A percentile compares a stretch with the other conserved stretches of the same genome.
phyloP scores from a whole-genome alignment of 2,797 vertebrate species.

The Monodelphis domestica region DNA sequence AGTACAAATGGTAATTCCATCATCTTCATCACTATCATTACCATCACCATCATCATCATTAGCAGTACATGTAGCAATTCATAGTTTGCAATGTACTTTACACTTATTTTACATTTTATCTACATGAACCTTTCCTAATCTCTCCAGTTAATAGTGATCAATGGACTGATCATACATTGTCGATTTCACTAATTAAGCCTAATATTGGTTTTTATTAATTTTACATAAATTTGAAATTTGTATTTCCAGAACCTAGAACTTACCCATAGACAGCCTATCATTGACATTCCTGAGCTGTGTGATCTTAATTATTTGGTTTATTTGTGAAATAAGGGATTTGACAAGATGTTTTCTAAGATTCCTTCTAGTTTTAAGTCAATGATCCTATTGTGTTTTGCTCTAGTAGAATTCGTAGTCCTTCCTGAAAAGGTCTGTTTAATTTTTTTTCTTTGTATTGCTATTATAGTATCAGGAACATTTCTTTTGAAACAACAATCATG shows the following conservation, averaged over 20 bases:
- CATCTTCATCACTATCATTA: neutral
- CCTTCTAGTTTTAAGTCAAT: neutral
- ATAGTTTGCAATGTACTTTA: neutral
- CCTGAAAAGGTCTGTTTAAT: neutral
- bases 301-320: too few species aligned
- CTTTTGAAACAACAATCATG: too few species aligned
- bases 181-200: neutral
- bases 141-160: neutral
- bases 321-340: neutral
- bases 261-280: neutral
- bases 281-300: too few species aligned
- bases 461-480: neutral
- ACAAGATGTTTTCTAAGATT: neutral
- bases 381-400: neutral
- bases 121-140: neutral
- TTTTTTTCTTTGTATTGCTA: neutral
- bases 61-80: neutral
- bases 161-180: neutral
- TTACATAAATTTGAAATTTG: neutral
- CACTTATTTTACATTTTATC: neutral
- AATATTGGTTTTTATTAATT: neutral
- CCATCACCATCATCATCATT: neutral
- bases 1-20: neutral
- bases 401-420: neutral
- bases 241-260: neutral